Percentiles rank a stretch among this genome's conserved stretches.
Evolutionary conservation across 92 coral and sea anemone genomes (phyloP).

Genomic region (Epizoanthus rinbou): DNA sequence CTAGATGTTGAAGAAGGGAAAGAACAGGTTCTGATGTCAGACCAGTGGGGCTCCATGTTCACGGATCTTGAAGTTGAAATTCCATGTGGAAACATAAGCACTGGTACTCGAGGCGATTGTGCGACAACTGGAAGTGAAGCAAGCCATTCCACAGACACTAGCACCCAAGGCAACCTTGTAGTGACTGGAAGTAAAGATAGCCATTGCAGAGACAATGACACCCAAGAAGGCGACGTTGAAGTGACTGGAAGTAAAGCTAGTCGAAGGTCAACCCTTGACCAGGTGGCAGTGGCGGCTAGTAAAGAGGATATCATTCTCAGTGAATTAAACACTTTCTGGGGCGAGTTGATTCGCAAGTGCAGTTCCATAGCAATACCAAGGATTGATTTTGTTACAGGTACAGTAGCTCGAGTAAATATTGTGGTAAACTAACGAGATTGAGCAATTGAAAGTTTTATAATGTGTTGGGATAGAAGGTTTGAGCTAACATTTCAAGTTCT

Average conservation of each 20-base stretch:
- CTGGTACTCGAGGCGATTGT: background rate
- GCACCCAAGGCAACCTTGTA: background rate
- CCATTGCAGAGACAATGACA: background rate
- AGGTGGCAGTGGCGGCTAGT: slow-evolving; percentile 3
- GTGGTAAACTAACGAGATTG: no score
- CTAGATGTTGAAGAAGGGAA: slow-evolving; percentile 69
- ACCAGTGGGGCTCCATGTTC: slow-evolving; percentile 87
- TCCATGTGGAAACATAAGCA: background rate
- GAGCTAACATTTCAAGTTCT: no score
- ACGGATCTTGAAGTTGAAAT: slow-evolving; percentile 45
- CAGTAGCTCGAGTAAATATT: background rate
- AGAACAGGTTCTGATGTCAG: slow-evolving; percentile 79
- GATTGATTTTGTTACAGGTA: slow-evolving; percentile 81
- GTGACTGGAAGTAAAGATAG: background rate
- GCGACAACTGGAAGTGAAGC: background rate
- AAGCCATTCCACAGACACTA: background rate
- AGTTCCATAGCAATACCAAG: slow-evolving; percentile 85
- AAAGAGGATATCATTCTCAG: slow-evolving; percentile 39
- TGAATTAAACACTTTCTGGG: slow-evolving; percentile 78
- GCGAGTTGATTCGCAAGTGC: slow-evolving; percentile 69
- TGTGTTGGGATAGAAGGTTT: no score
- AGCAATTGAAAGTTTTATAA: no score
- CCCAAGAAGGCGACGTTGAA: background rate
- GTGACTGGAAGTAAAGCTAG: background rate
- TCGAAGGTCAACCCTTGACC: slow-evolving; percentile 24